These are phyloP conservation scores for Ianthella basta DNA, from an alignment of 37 sponge, comb jelly and placozoan species.

Conservation along the genomic window DNA sequence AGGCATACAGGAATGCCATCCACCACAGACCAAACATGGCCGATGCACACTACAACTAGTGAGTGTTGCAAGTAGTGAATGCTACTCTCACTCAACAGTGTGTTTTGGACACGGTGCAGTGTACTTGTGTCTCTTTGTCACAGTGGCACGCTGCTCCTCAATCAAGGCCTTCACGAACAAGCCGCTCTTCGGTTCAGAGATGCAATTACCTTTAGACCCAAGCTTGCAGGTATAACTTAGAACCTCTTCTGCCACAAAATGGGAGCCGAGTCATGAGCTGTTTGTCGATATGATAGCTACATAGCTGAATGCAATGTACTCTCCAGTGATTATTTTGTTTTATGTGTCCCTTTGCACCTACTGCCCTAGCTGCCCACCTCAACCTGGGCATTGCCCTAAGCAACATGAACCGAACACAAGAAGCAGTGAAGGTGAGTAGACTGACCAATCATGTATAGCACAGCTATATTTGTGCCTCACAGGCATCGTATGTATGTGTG, in stretches of 20 bases:
- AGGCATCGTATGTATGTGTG: too few relatives aligned
- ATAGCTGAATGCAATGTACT: too few relatives aligned
- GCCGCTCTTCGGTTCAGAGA: constrained; percentile 31
- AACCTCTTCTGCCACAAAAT: too few relatives aligned
- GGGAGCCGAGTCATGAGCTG: too few relatives aligned
- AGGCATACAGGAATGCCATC: constrained; percentile 51
- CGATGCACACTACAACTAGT: constrained; percentile 68
- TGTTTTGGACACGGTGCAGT: background rate
- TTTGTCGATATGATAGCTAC: too few relatives aligned
- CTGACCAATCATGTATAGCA: too few relatives aligned
- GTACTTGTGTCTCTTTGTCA: background rate
- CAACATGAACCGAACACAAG: background rate
- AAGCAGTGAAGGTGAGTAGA: constrained; percentile 46
- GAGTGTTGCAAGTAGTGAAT: too few relatives aligned
- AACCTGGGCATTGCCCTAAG: constrained; percentile 45
- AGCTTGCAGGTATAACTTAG: constrained; percentile 60
- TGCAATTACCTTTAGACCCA: constrained; percentile 52
- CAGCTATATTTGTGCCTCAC: too few relatives aligned
- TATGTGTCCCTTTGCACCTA: background rate
- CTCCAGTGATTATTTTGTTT: too few relatives aligned
- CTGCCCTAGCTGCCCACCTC: constrained; percentile 54
- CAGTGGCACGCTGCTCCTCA: constrained; percentile 44
- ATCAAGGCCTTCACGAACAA: constrained; percentile 5
- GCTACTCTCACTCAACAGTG: too few relatives aligned
- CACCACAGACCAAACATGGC: constrained; percentile 62